phyloP scores from a whole-genome alignment of 2,113 vertebrate genomes.

The Suricata suricatta region DNA sequence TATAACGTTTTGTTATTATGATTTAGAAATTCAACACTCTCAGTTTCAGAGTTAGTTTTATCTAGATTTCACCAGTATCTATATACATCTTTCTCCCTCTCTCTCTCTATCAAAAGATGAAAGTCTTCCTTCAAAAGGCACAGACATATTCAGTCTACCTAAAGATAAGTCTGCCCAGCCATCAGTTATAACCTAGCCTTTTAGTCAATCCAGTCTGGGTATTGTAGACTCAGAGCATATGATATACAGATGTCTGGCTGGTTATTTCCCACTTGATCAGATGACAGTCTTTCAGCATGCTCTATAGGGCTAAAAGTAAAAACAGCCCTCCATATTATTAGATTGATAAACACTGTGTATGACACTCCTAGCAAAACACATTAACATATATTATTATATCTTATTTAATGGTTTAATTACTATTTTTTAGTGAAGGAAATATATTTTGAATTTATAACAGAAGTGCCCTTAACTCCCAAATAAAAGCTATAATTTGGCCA shows the following conservation, averaged over 20 bases:
- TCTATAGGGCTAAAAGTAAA: neutral
- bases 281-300: neutral
- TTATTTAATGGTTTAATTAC: neutral
- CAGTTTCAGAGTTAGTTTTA: neutral
- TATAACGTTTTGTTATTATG: neutral
- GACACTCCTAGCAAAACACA: neutral
- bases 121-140: neutral
- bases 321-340: neutral
- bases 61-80: neutral
- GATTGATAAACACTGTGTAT: neutral
- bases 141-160: neutral
- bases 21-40: neutral
- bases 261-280: neutral
- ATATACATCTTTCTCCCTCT: neutral
- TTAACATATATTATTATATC: neutral
- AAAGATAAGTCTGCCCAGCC: neutral
- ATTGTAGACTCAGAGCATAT: neutral
- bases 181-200: neutral
- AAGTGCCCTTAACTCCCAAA: neutral
- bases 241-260: neutral
- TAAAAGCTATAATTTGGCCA: neutral
- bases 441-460: neutral
- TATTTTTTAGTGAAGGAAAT: neutral
- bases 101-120: neutral
- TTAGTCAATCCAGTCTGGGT: neutral